Evolutionary conservation across 2,888 invertebrate species (phyloP).

Genomic region (Caenorhabditis uteleia): DNA sequence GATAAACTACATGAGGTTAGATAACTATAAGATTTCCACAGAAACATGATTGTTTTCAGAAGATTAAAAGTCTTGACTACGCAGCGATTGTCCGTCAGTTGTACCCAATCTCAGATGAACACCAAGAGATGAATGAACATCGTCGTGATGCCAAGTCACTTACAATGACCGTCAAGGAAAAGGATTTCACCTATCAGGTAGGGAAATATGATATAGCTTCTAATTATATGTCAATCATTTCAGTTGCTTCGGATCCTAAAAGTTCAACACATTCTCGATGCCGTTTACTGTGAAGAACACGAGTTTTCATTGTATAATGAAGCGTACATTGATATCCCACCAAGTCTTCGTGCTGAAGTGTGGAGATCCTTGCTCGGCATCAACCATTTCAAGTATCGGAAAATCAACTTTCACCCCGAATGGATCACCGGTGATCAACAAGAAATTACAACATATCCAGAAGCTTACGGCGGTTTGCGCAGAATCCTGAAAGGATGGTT

Average conservation of each 20-base stretch:
- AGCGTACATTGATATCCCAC: constrained; percentile 12
- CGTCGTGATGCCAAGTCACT: too few relatives aligned
- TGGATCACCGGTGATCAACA: constrained; percentile 62
- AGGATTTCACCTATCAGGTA: constrained; percentile 95
- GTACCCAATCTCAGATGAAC: too few relatives aligned
- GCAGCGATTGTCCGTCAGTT: too few relatives aligned
- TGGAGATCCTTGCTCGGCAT: constrained; percentile 89
- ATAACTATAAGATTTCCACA: too few relatives aligned
- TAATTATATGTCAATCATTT: too few relatives aligned
- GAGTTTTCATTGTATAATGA: constrained; percentile 6
- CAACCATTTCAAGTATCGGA: constrained; percentile 75
- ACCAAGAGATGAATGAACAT: too few relatives aligned
- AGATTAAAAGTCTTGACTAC: too few relatives aligned
- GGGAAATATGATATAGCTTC: neutral
- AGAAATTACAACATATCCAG: constrained; percentile 89
- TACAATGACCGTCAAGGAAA: constrained; percentile 79
- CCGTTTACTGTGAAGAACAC: constrained; percentile 7
- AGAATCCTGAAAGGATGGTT: constrained; percentile 83
- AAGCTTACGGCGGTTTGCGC: constrained; percentile 89
- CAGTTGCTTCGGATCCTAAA: constrained; percentile 71
- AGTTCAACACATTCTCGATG: constrained; percentile 74
- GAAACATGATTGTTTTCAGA: too few relatives aligned
- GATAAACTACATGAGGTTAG: neutral
- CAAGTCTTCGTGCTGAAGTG: constrained; percentile 71
- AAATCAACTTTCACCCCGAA: constrained; percentile 53